Percentiles rank a stretch among this genome's conserved stretches.
phyloP scores from a whole-genome alignment of 1,140 invertebrate species.

The Drosophila ogumai region DNA sequence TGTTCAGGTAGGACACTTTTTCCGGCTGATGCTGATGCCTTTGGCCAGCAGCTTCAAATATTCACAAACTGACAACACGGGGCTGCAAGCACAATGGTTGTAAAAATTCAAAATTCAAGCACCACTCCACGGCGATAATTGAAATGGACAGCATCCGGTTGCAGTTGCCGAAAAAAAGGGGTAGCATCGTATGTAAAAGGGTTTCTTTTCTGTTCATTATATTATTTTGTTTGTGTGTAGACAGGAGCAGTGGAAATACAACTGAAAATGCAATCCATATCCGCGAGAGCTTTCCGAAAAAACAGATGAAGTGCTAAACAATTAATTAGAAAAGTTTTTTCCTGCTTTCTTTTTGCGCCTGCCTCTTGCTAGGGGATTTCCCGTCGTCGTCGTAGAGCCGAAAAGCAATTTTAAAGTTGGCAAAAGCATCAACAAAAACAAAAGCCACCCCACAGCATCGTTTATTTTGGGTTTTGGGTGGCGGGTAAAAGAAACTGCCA shows the following conservation, averaged over 20 bases:
- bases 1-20: conserved; percentile 8
- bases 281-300: conserved; percentile 12
- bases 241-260: conserved; percentile 5
- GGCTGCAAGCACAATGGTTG: conserved; percentile 52
- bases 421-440: conserved; percentile 47
- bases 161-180: conserved; percentile 52
- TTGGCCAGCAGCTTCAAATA: conserved; percentile 60
- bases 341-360: conserved; percentile 20
- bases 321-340: conserved; percentile 73
- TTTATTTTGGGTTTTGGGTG: conserved; percentile 33
- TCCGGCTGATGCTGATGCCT: conserved; percentile 15
- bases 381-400: not conserved
- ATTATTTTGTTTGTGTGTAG: conserved; percentile 5
- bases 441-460: conserved; percentile 19
- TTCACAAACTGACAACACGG: conserved; percentile 70
- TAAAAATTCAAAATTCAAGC: conserved; percentile 80
- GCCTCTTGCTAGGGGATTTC: not conserved
- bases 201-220: conserved; percentile 4
- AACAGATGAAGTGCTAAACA: conserved; percentile 70
- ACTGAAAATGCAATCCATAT: conserved; percentile 2
- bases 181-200: conserved; percentile 6
- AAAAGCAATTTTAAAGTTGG: conserved; percentile 71
- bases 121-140: conserved; percentile 77
- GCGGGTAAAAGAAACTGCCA: conserved; percentile 19
- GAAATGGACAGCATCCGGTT: conserved; percentile 81